Percentiles rank a stretch among this genome's conserved stretches.
Conservation (phyloP, 2,797 vertebrate species). For the Enteromius fasciolatus region DNA sequence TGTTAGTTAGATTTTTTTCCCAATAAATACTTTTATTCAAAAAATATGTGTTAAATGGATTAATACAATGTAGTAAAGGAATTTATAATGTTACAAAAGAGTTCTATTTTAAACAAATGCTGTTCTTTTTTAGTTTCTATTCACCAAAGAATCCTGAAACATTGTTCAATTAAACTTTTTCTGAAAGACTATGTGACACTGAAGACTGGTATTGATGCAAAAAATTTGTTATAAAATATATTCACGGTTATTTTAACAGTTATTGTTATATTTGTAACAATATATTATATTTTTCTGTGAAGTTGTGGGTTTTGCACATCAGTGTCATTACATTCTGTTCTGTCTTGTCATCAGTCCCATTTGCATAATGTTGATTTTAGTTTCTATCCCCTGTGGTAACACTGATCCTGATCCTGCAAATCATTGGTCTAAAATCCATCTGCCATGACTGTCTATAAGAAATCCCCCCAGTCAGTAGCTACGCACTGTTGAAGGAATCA, state of each 20-base stretch:
- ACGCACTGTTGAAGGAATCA: background rate
- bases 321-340: background rate
- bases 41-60: no score
- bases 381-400: background rate
- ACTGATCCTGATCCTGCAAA: background rate
- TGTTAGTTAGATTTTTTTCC: background rate
- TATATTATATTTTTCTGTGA: background rate
- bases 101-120: background rate
- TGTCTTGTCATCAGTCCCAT: background rate
- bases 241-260: background rate
- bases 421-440: background rate
- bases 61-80: no score
- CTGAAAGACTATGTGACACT: background rate
- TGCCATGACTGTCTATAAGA: constrained; percentile 8
- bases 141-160: background rate
- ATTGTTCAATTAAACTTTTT: background rate
- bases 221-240: no score
- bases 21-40: background rate
- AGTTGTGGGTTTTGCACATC: background rate
- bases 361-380: constrained; percentile 40
- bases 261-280: background rate
- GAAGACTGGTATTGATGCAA: background rate
- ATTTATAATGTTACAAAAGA: background rate
- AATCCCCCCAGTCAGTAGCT: background rate
- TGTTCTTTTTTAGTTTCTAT: background rate